Evolutionary conservation across 2,888 invertebrate genomes (phyloP).

Genomic region (Rhagium mordax): DNA sequence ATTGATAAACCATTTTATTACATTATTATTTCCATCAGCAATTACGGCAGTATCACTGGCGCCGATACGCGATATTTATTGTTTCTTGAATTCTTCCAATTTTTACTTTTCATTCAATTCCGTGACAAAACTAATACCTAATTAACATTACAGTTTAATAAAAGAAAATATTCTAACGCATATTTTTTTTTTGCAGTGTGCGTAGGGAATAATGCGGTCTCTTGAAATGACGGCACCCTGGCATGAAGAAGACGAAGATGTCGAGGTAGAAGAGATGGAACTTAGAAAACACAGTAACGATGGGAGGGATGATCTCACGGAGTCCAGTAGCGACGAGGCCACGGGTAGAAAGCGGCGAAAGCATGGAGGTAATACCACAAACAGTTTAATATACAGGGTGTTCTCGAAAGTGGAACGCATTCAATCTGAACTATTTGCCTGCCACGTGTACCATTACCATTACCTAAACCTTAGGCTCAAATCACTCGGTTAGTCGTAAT

Average conservation of each 20-base stretch:
- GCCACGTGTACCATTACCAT: no score
- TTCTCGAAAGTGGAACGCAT: no score
- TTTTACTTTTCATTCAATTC: no score
- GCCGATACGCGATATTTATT: background rate
- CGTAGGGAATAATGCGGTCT: conserved; percentile 64
- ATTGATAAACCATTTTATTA: background rate
- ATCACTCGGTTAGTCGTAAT: no score
- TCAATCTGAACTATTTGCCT: no score
- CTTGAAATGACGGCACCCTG: conserved; percentile 68
- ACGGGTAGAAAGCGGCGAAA: conserved; percentile 67
- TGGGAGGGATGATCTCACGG: conserved; percentile 65
- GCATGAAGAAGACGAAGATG: conserved; percentile 70
- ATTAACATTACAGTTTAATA: no score
- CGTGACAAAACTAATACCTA: no score
- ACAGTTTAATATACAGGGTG: no score
- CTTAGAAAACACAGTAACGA: conserved; percentile 63
- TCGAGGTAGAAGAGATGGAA: conserved; percentile 70
- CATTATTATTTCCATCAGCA: background rate
- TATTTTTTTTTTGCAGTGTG: conserved; percentile 43
- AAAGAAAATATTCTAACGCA: background rate
- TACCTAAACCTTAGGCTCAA: no score
- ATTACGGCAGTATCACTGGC: background rate
- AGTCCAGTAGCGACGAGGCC: conserved; percentile 68
- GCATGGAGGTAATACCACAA: conserved; percentile 67
- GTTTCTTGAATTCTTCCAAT: no score